Percentiles rank a stretch among this genome's conserved stretches.
phyloP scores from a whole-genome alignment of 2,797 vertebrate species.

The Rhabdophis nuchalis region DNA sequence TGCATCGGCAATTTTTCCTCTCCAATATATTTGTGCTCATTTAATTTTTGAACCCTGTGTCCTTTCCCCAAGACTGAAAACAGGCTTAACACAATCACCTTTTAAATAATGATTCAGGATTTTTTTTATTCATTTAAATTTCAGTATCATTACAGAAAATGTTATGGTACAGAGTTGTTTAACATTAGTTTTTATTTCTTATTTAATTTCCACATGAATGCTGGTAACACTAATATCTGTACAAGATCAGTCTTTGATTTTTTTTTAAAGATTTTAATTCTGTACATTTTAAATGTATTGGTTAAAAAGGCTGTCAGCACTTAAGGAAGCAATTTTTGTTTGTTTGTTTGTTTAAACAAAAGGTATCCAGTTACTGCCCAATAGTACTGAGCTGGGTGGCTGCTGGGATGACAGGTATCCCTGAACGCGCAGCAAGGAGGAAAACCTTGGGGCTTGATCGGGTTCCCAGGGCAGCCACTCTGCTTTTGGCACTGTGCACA shows the following conservation, averaged over 20 bases:
- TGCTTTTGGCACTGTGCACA: constrained; percentile 98
- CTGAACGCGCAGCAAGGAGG: constrained; percentile 73
- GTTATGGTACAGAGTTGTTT: constrained; percentile 99
- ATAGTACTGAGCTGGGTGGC: constrained; percentile 78
- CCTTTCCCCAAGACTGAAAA: constrained; percentile 17
- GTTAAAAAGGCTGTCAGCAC: constrained; percentile 99
- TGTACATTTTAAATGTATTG: constrained; percentile 98
- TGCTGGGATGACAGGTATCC: constrained; percentile 78
- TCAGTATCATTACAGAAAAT: constrained; percentile 99
- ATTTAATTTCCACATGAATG: constrained; percentile 96
- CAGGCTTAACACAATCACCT: constrained; percentile 65
- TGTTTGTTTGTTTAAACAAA: constrained; percentile 88
- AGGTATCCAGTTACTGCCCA: constrained; percentile 84
- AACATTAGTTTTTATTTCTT: constrained; percentile 90
- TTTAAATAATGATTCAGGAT: constrained; percentile 98
- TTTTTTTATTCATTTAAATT: constrained; percentile 96
- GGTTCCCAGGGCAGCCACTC: constrained; percentile 71
- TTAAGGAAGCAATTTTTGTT: constrained; percentile 93
- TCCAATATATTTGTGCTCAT: not conserved
- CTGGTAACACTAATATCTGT: constrained; percentile 99
- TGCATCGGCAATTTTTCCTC: not conserved
- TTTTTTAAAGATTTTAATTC: constrained; percentile 76
- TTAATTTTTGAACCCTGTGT: not conserved
- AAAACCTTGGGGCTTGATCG: constrained; percentile 64
- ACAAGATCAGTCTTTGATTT: constrained; percentile 96